Conservation (phyloP, 2,888 invertebrate species). For the Drosophila setosimentum region DNA sequence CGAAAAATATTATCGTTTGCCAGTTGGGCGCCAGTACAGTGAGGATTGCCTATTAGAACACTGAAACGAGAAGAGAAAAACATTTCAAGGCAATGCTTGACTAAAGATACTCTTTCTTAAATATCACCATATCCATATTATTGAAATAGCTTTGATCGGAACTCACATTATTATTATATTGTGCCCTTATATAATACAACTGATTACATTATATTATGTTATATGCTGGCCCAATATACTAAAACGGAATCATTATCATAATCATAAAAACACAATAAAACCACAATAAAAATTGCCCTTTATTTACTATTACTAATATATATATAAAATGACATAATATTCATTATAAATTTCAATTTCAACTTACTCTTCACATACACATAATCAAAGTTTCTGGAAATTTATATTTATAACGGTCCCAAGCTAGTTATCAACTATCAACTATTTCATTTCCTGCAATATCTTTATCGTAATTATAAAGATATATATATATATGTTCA, state of each 20-base stretch:
- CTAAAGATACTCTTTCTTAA: background rate
- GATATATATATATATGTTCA: no score
- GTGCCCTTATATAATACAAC: background rate
- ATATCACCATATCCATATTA: background rate
- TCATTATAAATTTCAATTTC: background rate
- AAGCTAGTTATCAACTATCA: background rate
- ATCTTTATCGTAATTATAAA: background rate
- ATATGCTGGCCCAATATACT: background rate
- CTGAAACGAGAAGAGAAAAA: background rate
- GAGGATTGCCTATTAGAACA: background rate
- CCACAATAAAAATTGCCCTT: fast-evolving
- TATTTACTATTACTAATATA: background rate
- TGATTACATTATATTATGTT: background rate
- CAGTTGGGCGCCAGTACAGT: slow-evolving; percentile 46
- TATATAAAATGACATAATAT: no score
- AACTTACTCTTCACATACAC: background rate
- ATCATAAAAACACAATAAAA: background rate
- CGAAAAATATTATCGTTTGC: slow-evolving; percentile 31
- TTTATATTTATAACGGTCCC: background rate
- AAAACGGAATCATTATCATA: no score
- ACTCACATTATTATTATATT: background rate
- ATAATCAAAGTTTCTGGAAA: background rate
- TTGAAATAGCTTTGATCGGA: background rate
- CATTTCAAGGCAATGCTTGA: no score
- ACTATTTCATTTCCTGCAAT: background rate